Base-by-base conservation (phyloP, 2,888 invertebrate genomes). In the Pantelozetes paolii region DNA sequence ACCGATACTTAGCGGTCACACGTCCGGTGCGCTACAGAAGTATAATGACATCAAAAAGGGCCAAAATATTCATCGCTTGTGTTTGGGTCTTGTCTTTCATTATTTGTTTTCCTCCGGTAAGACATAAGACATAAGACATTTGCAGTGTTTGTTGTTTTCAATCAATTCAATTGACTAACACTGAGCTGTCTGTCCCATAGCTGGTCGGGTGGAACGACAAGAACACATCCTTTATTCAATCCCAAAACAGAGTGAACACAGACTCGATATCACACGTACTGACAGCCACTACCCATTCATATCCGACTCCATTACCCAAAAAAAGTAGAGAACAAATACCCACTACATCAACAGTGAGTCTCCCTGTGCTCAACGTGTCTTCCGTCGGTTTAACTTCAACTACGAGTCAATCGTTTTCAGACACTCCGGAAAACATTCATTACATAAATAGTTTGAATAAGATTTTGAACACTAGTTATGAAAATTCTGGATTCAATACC, bases 21-120 rank as follows among this genome's bases (percentile, higher is more conserved):
- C 87, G 94, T 73, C 98, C 98, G 0, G 92, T 98, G 80, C 91
- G 91, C 82, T 98, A 98, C 85, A 95, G 96, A 30, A 88, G 91
- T 79, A 87, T 92, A 80, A 86, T 94, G 79, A 88, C 95, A 74
- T 87, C 89, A 79, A 88, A 88, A 79, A 86, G 91, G 76, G 94
- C 94, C 20, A 92, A 92, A 82, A 85, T 90, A 72, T 86, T 96
- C 78, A 92, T 96, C 75, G 91, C 89, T 69, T 89, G 89, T n/a
- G 89, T 96, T 20, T 98, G 98, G 98, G 89, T 95, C 76, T 86
- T 95, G 73, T 94, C 95, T 75, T 79, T 79, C 59, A 89, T 95
- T 79, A 96, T 98, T 79, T 97, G 96, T 82, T 94, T 96, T 82
- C 98, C 97, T 59, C 96, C 96, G 2, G 85, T 74, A 26, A 71